A percentile compares a stretch with the other conserved stretches of the same genome.
phyloP scores from a whole-genome alignment of 2,888 invertebrate species.

The Didymodactylos carnosus region DNA sequence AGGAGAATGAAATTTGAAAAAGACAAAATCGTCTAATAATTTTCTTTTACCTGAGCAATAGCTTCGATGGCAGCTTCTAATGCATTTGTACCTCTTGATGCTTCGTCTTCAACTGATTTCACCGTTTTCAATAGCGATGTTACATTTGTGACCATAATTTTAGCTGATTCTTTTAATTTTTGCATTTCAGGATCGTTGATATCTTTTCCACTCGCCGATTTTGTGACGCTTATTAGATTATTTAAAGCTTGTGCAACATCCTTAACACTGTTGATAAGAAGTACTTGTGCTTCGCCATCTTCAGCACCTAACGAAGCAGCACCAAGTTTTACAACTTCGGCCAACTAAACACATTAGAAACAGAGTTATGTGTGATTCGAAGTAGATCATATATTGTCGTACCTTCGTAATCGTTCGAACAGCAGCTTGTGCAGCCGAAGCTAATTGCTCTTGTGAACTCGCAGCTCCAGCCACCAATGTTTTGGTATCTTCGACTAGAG shows the following conservation, averaged over 20 bases:
- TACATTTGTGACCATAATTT: slow-evolving; percentile 89
- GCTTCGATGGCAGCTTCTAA: slow-evolving; percentile 93
- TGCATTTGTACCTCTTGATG: slow-evolving; percentile 80
- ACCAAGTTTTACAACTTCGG: slow-evolving; percentile 89
- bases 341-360: slow-evolving; percentile 46
- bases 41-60: no score
- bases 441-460: slow-evolving; percentile 82
- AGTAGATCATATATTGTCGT: no score
- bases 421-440: slow-evolving; percentile 84
- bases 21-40: no score
- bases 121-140: slow-evolving; percentile 93
- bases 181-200: slow-evolving; percentile 50
- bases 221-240: slow-evolving; percentile 86
- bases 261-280: slow-evolving; percentile 88
- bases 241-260: slow-evolving; percentile 90
- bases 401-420: slow-evolving; percentile 64
- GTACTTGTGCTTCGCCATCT: slow-evolving; percentile 86
- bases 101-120: slow-evolving; percentile 94
- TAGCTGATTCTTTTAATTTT: slow-evolving; percentile 79
- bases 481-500: slow-evolving; percentile 94
- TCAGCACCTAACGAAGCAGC: slow-evolving; percentile 78
- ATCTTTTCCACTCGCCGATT: slow-evolving; percentile 31
- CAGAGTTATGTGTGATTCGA: no score
- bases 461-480: slow-evolving; percentile 78
- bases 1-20: no score